These are phyloP conservation scores for Brienomyrus brachyistius DNA, from an alignment of 2,113 vertebrate genomes.

Conservation along the genomic window DNA sequence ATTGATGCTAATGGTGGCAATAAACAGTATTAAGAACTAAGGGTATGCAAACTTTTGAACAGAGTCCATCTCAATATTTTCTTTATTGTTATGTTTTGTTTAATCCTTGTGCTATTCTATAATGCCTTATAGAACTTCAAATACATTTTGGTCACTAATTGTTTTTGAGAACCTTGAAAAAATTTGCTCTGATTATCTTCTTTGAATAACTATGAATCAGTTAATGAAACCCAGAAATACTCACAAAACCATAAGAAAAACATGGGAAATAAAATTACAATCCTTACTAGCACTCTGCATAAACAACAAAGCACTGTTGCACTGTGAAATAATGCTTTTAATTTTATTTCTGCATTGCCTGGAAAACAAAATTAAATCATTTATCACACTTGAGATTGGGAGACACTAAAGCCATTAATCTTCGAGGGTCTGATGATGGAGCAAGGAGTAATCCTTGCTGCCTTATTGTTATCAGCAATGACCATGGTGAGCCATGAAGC, in stretches of 20 bases:
- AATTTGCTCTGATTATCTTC: background rate
- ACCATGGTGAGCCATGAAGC: slow-evolving; percentile 7
- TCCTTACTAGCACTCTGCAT: background rate
- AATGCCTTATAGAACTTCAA: background rate
- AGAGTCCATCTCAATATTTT: too few relatives aligned
- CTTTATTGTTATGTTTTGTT: too few relatives aligned
- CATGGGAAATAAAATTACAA: background rate
- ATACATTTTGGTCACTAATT: background rate
- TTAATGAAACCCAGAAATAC: background rate
- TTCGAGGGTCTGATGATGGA: background rate
- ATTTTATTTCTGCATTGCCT: background rate
- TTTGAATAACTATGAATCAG: background rate
- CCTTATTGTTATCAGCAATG: slow-evolving; percentile 23
- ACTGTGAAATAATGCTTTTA: background rate
- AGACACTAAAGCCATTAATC: slow-evolving; percentile 9
- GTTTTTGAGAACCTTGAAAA: background rate
- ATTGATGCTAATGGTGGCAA: too few relatives aligned
- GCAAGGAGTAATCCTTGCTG: background rate
- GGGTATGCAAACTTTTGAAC: too few relatives aligned
- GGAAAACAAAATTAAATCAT: slow-evolving; percentile 7
- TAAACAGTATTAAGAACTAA: too few relatives aligned
- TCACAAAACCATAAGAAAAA: background rate
- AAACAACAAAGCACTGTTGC: background rate
- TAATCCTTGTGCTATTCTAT: too few relatives aligned
- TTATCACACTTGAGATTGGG: background rate